Evolutionary conservation across 2,113 vertebrate genomes (phyloP), one percentile per base, ranked within the genome.

Genomic region (Plotosus lineatus): DNA sequence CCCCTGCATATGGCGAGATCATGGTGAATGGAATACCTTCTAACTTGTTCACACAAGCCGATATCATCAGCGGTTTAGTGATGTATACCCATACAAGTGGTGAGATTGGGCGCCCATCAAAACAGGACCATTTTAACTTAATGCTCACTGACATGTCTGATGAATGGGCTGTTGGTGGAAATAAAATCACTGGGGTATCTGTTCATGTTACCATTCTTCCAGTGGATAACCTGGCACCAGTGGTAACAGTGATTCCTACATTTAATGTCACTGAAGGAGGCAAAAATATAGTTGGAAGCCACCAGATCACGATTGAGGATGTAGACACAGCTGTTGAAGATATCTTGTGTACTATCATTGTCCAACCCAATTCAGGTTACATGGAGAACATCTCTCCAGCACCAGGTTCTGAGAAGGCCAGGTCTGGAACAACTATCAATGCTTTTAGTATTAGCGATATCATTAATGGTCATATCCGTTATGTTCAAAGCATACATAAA

Each of bases 341-440:
- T 84, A 93, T 99, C 83, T 91, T 98, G 36, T 99, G 97, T 89
- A 98, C 95, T 2, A 94, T 99, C 84, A 85, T 96, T 50, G 91
- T 94, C 74, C 97, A 98, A 83, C 95, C 96, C 0, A 87, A 91
- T 0, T 95, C 94, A 3, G 97, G 97, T 21, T 98, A 98, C 15
- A 84, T 98, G 48, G 97, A 98, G 85, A 98, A 98, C 87, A 95
- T 97, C 81, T 97, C 97, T 63, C 97, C 97, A 21, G 95, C 95
- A 2, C 96, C 95, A n/a, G 97, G 97, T 77, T 99, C 97, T 58
- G 97, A 99, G 86, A 98, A 96, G 87, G 98, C 96, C 19, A 93
- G 96, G 86, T 94, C 95, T 63, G 97, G 97, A 38, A 71, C 91
- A 56, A 96, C 97, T 50, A 83, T 98, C 83, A 98, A 95, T 84